Conservation (phyloP, 2,113 vertebrate genomes). For the Coptodon rendalli region DNA sequence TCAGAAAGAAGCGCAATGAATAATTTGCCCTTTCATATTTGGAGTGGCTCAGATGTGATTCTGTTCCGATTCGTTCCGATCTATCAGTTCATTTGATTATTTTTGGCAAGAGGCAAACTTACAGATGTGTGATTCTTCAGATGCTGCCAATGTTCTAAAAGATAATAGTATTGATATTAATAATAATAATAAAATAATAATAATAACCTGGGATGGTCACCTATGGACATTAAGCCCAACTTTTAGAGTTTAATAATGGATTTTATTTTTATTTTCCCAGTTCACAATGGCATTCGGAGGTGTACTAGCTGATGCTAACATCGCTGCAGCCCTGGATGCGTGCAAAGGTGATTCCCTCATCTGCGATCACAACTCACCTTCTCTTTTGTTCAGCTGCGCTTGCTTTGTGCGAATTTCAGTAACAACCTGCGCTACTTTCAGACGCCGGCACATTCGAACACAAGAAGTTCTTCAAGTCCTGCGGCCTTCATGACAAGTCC, state of each 20-base stretch:
- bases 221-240: background rate
- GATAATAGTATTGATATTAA: background rate
- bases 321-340: conserved; percentile 75
- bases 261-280: conserved; percentile 10
- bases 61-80: background rate
- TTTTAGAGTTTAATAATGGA: background rate
- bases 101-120: background rate
- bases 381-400: background rate
- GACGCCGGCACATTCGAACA: conserved; percentile 76
- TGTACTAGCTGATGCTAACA: conserved; percentile 71
- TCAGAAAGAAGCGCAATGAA: background rate
- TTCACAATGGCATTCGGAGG: conserved; percentile 71
- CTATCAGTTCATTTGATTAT: background rate
- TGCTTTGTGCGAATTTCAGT: background rate
- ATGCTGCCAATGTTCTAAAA: background rate
- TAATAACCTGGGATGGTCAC: background rate
- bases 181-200: background rate
- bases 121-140: background rate
- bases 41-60: background rate
- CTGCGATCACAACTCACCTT: background rate
- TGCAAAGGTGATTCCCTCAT: conserved; percentile 71
- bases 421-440: conserved; percentile 31
- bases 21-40: background rate
- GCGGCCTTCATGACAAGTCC: conserved; percentile 73
- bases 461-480: conserved; percentile 73